A percentile compares a stretch with the other conserved stretches of the same genome.
Evolutionary conservation across 1,140 invertebrate species (phyloP).

Genomic region (Gonioctena quinquepunctata): DNA sequence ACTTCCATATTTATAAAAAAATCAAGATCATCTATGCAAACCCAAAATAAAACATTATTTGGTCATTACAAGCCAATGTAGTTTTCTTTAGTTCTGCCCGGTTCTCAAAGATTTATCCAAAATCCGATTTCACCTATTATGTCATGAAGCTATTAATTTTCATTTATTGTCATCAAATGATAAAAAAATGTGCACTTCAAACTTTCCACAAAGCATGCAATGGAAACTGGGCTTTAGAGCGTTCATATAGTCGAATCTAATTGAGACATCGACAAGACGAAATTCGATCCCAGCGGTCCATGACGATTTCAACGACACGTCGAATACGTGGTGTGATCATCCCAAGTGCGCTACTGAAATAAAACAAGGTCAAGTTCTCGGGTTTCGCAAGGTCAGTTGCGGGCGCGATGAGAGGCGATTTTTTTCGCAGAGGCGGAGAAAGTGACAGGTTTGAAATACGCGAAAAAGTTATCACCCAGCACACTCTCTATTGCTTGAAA

Average conservation of each 20-base stretch:
- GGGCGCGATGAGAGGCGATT: neutral
- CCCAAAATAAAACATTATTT: too few species aligned
- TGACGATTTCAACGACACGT: neutral
- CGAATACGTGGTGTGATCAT: neutral
- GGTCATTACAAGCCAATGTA: too few species aligned
- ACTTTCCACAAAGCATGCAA: too few species aligned
- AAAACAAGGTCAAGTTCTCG: slow-evolving; percentile 12
- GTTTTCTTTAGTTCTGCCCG: too few species aligned
- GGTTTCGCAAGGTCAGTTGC: slow-evolving; percentile 7
- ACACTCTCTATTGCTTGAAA: neutral
- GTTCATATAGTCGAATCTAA: too few species aligned
- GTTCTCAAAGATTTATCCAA: too few species aligned
- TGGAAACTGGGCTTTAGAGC: neutral
- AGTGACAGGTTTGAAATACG: neutral
- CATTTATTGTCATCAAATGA: too few species aligned
- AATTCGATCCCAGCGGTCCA: neutral
- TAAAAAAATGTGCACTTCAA: too few species aligned
- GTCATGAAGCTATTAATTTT: too few species aligned
- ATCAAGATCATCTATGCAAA: too few species aligned
- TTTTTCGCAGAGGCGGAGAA: neutral
- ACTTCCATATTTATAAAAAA: too few species aligned
- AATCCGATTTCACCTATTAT: too few species aligned
- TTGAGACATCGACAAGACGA: neutral
- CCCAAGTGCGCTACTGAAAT: slow-evolving; percentile 7
- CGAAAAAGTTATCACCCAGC: neutral